Conservation (phyloP, 2,888 invertebrate species). For the Meta bourneti region DNA sequence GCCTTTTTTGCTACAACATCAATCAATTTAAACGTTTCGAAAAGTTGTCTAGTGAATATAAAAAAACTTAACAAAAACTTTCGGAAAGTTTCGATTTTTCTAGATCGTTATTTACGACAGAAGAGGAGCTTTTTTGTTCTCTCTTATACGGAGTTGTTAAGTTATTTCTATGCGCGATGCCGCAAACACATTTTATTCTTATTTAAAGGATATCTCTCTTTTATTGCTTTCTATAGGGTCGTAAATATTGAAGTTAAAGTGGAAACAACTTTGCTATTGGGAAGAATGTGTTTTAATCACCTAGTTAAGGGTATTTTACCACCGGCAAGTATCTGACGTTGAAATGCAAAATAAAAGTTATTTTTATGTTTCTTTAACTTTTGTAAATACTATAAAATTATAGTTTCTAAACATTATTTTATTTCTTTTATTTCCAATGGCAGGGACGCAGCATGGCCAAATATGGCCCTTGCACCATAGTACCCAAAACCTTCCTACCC, state of each 20-base stretch:
- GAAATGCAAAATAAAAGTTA: no score
- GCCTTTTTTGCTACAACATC: constrained; percentile 21
- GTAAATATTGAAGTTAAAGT: no score
- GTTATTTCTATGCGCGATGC: neutral
- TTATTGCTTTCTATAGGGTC: neutral
- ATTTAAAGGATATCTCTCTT: neutral
- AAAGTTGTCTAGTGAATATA: constrained; percentile 31
- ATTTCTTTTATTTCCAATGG: no score
- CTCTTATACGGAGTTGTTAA: neutral
- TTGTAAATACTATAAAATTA: no score
- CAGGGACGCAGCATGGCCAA: no score
- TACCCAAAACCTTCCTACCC: no score
- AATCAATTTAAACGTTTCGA: constrained; percentile 62
- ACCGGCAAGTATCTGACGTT: no score
- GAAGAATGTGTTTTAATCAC: neutral
- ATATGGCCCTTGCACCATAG: no score
- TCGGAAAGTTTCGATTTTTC: constrained; percentile 43
- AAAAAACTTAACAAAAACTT: constrained; percentile 25
- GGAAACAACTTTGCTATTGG: no score
- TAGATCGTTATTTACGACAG: constrained; percentile 58
- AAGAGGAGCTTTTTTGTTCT: neutral
- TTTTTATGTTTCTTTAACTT: no score
- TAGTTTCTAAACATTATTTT: no score
- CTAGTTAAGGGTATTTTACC: neutral
- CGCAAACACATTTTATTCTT: constrained; percentile 4